A percentile compares a stretch with the other conserved stretches of the same genome.
phyloP scores from a whole-genome alignment of 2,113 vertebrate species.

The Uria lomvia region DNA sequence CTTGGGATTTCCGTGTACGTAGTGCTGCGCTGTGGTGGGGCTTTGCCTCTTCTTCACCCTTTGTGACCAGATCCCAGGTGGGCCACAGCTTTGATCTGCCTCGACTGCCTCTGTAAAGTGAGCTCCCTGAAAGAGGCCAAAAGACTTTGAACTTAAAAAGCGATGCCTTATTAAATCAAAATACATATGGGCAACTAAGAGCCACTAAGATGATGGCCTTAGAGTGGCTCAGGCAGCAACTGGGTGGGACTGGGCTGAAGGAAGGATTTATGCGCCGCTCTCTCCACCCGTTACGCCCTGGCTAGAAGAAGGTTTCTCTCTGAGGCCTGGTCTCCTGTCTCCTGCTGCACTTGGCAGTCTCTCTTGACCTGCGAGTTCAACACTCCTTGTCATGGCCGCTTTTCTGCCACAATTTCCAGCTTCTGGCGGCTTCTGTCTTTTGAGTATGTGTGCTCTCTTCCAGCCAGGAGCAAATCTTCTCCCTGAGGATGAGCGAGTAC shows the following conservation, averaged over 20 bases:
- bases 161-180: not conserved
- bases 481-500: not conserved
- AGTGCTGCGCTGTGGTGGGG: not conserved
- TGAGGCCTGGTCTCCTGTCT: not conserved
- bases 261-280: not conserved
- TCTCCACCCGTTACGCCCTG: not conserved
- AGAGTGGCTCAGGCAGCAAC: not conserved
- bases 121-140: not conserved
- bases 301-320: not conserved
- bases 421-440: not conserved
- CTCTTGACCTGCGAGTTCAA: not conserved
- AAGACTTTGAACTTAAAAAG: not conserved
- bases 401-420: not conserved
- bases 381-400: not conserved
- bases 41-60: not conserved
- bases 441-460: not conserved
- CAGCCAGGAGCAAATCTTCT: not conserved
- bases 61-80: not conserved
- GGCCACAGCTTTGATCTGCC: not conserved
- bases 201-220: not conserved
- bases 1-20: accelerated
- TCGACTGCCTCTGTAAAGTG: not conserved
- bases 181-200: not conserved
- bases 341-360: not conserved
- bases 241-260: not conserved